phyloP scores from a whole-genome alignment of 1,140 invertebrate genomes.

The Eriosoma lanigerum region DNA sequence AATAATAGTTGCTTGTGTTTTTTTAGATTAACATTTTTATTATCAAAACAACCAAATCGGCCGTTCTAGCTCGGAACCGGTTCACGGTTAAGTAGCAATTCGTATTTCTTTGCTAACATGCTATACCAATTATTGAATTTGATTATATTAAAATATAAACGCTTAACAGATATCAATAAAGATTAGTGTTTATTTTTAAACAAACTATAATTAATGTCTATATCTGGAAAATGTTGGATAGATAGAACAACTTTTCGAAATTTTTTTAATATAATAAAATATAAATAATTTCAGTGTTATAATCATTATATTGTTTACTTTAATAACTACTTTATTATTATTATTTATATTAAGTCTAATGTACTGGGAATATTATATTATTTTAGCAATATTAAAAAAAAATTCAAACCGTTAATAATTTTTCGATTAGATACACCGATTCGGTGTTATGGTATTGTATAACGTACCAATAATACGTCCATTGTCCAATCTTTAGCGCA shows the following conservation, averaged over 20 bases:
- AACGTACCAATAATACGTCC: background rate
- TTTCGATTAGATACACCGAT: background rate
- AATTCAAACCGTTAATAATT: constrained; percentile 7
- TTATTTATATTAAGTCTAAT: too few species aligned
- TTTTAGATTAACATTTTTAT: constrained; percentile 16
- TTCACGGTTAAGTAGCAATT: background rate
- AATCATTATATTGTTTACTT: too few species aligned
- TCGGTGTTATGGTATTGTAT: background rate
- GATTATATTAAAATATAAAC: background rate
- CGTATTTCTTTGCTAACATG: background rate
- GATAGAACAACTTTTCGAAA: too few species aligned
- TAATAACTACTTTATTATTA: too few species aligned
- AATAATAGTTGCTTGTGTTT: background rate
- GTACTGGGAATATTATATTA: too few species aligned
- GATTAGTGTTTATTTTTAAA: too few species aligned
- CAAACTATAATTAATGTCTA: too few species aligned
- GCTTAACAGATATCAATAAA: background rate
- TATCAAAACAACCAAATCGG: background rate
- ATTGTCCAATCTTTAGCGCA: background rate
- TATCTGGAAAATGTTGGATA: too few species aligned
- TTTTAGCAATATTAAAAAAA: too few species aligned
- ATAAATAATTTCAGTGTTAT: too few species aligned
- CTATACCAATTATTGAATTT: background rate
- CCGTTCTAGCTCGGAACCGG: background rate
- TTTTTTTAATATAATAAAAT: too few species aligned